Percentiles rank a stretch among this genome's conserved stretches.
Evolutionary conservation across 2,888 invertebrate genomes (phyloP).

Genomic region (Xestia c-nigrum): DNA sequence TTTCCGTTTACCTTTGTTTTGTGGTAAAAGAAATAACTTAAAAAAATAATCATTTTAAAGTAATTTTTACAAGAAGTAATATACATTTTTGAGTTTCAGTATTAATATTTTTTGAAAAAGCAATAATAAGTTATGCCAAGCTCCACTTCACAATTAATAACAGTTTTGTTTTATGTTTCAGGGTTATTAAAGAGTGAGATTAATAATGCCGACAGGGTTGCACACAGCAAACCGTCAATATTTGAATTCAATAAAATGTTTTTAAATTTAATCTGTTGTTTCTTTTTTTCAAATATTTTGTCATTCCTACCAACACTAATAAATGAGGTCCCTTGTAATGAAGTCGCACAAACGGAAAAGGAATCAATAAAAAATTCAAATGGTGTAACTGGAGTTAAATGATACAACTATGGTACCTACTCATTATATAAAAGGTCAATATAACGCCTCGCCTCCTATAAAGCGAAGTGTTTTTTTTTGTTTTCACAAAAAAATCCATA

Average conservation of each 20-base stretch:
- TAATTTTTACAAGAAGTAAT: constrained; percentile 2
- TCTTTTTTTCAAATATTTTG: neutral
- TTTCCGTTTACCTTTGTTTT: constrained; percentile 31
- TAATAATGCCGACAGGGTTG: constrained; percentile 33
- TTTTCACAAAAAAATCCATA: neutral
- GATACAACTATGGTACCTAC: neutral
- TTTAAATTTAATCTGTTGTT: constrained; percentile 20
- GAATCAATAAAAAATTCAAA: neutral
- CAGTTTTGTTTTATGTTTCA: constrained; percentile 51
- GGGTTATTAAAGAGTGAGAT: constrained; percentile 40
- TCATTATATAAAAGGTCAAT: neutral
- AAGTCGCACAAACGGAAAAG: neutral
- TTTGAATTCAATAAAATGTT: constrained; percentile 56
- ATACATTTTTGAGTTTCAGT: neutral
- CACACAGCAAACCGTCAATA: constrained; percentile 37
- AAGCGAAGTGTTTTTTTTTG: too few relatives aligned
- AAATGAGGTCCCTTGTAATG: neutral
- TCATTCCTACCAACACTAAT: neutral
- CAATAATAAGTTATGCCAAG: neutral
- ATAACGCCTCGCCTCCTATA: neutral
- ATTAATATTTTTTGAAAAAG: neutral
- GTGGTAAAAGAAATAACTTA: constrained; percentile 4
- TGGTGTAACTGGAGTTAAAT: neutral
- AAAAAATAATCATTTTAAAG: neutral
- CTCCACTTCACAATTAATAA: constrained; percentile 22